Evolutionary conservation across 2,888 invertebrate species (phyloP), one percentile per base, ranked within the genome.

Genomic region (Operophtera brumata): DNA sequence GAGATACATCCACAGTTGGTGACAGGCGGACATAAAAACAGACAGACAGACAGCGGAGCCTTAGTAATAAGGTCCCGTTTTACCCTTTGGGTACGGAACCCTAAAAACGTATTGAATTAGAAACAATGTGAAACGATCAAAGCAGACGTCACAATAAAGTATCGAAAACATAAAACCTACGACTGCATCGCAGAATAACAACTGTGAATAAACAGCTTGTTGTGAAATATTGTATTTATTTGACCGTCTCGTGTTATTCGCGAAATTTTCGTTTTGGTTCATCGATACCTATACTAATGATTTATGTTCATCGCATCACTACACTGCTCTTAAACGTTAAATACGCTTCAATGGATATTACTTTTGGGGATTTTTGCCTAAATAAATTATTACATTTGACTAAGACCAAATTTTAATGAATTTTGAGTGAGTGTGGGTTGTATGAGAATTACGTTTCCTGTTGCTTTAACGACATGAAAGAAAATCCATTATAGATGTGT

Each of bases 311-410:
- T 54, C 70, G 60, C 69, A 65, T 70, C 67, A 63, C 69, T 75
- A 71, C 77, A 70, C 73, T 67, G 20, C 72, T 68, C 69, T 76
- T 77, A 66, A 78, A 74, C 71, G 77, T 82, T 79, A 82, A 83
- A 84, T 81, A 84, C 82, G 84, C 86, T 73, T 84, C 82, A 85
- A 84, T 85, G 84, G 77, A 84, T 86, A 86, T 86, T 86, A 84
- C 88, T 84, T 88, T 86, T 75, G 76, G 77, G 84, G 84, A 85
- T 87, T 88, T 89, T 86, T 87, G 77, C 81, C 78, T 88, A 84
- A 87, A 90, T 89, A 87, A 88, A 86, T 88, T 82, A 90, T 89
- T 77, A 81, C 79, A 76, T 87, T 86, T 84, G 83, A 82, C 77
- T 86, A 84, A 84, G 86, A 83, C 82, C 78, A 80, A 71, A 79